Conservation (phyloP, 1,140 invertebrate genomes). For the Drosophila grimshawi region DNA sequence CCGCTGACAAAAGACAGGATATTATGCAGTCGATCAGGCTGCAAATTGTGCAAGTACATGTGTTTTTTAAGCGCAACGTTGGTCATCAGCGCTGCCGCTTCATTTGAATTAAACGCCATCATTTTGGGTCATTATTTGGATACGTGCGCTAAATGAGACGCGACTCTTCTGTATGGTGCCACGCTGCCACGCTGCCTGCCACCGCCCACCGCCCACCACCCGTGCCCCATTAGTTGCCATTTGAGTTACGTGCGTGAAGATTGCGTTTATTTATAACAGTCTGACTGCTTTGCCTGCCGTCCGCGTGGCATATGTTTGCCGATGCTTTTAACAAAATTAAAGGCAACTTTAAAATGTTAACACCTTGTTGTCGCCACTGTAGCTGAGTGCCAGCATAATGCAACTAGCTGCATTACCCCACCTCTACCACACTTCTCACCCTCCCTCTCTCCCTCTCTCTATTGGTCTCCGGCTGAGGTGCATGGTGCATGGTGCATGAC, state of each 20-base stretch:
- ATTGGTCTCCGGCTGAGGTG: background rate
- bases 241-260: constrained; percentile 82
- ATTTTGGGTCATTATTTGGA: constrained; percentile 82
- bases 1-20: constrained; percentile 1
- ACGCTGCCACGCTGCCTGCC: constrained; percentile 5
- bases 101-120: constrained; percentile 71
- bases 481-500: constrained; percentile 49
- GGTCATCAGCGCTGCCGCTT: constrained; percentile 59
- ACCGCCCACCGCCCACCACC: constrained; percentile 16
- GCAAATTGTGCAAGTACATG: background rate
- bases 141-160: constrained; percentile 82
- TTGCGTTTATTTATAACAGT: constrained; percentile 78
- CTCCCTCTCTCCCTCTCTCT: background rate
- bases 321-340: constrained; percentile 64
- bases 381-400: constrained; percentile 41
- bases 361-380: constrained; percentile 48
- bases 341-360: constrained; percentile 68
- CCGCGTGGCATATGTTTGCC: constrained; percentile 38
- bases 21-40: background rate
- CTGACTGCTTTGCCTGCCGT: background rate
- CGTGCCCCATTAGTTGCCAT: constrained; percentile 52
- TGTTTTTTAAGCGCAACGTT: constrained; percentile 47
- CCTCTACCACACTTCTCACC: background rate
- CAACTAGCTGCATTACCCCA: constrained; percentile 17
- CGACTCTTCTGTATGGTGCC: constrained; percentile 41